Base-by-base conservation (phyloP, 53 echinoderm and acorn worm species). In the Echinarachnius parma region DNA sequence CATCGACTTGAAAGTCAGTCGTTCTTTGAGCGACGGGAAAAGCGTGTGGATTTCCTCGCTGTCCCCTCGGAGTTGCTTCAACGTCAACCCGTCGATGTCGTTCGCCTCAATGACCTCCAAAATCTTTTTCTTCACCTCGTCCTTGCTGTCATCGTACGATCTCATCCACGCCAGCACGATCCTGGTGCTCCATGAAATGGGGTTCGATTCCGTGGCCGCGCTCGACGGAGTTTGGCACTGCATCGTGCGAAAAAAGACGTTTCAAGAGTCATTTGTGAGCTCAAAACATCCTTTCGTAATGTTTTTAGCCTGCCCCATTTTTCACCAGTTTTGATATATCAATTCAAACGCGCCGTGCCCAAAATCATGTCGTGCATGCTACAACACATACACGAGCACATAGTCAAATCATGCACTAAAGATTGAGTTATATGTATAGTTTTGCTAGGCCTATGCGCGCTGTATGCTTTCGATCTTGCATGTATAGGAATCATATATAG, bases 21-120 rank as follows among this genome's bases (percentile, higher is more conserved):
- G 68, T 22, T 89, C 89, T 58, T 89, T 89, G 20, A 89, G 89
- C 4, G 80, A 76, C 15, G 89, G 89, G n/a, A 89, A 78, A 33
- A 89, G 60, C 0, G 61, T 77, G 30, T 85, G 89, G n/a, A 89
- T 77, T 67, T 89, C 89, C 11, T 89, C 89, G 26, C 79, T 80
- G 34, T 89, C 89, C 5, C 64, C 84, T 29, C 74, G 66, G 44
- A 89, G 81, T 53, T 89, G 89, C 48, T 66, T 84, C 31, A 89
- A 44, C 45, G 85, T 84, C 80, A 81, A 81, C 3, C 89, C 89
- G 46, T 89, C 89, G 53, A 89, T 53, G 46, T 89, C 89, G 59
- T 89, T 89, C 19, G 76, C 64, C 34, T 75, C 72, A 30, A 89
- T 78, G 5, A 89, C 84, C 35, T 70, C 62, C 63, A 89, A 46